Evolutionary conservation across 92 coral and sea anemone genomes (phyloP).

Genomic region (Siderastrea radians): DNA sequence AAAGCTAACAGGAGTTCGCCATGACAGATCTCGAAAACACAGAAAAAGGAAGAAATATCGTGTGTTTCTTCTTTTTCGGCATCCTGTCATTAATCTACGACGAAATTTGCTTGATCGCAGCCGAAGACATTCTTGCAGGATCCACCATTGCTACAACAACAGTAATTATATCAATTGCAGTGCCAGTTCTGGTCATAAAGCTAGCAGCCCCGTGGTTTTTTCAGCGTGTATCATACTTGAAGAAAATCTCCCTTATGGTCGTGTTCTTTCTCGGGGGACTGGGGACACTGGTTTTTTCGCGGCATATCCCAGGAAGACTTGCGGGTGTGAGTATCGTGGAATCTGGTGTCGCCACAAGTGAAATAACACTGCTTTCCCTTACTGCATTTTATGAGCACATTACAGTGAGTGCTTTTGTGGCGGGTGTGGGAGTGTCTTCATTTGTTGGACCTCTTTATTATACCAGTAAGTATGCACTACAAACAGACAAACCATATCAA

Average conservation of each 20-base stretch:
- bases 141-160: constrained; percentile 78
- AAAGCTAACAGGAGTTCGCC: background rate
- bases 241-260: constrained; percentile 61
- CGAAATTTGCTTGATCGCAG: constrained; percentile 81
- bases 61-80: constrained; percentile 79
- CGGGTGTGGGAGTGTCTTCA: constrained; percentile 87
- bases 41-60: constrained; percentile 62
- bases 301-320: constrained; percentile 62
- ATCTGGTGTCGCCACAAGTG: constrained; percentile 86
- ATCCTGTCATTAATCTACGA: constrained; percentile 79
- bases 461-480: constrained; percentile 67
- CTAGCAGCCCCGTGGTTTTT: constrained; percentile 80
- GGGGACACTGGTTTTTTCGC: constrained; percentile 55
- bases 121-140: constrained; percentile 87
- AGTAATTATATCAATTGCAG: constrained; percentile 79
- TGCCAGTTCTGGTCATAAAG: constrained; percentile 78
- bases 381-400: constrained; percentile 83
- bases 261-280: constrained; percentile 65
- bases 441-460: constrained; percentile 86
- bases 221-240: constrained; percentile 72
- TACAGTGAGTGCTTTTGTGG: constrained; percentile 89
- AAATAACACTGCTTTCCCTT: constrained; percentile 80
- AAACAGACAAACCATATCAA: too few relatives aligned
- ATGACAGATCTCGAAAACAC: background rate
- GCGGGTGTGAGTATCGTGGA: constrained; percentile 82